Evolutionary conservation across 2,888 invertebrate species (phyloP).

Genomic region (Tiliacea citrago): DNA sequence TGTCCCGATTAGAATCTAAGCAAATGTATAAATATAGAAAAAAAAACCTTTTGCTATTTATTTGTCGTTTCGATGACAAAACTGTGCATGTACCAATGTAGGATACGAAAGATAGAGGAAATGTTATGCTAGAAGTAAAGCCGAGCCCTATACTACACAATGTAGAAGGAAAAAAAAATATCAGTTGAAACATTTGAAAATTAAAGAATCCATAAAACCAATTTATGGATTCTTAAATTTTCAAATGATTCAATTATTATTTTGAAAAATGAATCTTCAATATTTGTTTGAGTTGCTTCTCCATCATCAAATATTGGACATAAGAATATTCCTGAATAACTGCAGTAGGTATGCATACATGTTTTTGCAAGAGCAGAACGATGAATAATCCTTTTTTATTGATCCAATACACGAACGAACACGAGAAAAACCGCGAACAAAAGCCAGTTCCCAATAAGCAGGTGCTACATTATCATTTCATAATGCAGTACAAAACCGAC

Average conservation of each 20-base stretch:
- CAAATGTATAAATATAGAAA: conserved; percentile 65
- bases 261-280: neutral
- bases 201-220: too few relatives aligned
- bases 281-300: neutral
- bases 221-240: neutral
- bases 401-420: conserved; percentile 34
- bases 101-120: neutral
- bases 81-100: conserved; percentile 28
- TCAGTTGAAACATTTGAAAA: too few relatives aligned
- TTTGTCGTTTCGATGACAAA: conserved; percentile 7
- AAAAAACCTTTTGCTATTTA: conserved; percentile 49
- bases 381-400: conserved; percentile 34
- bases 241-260: neutral
- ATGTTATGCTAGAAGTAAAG: neutral
- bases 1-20: conserved; percentile 78
- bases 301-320: neutral
- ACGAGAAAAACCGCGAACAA: conserved; percentile 55
- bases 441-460: conserved; percentile 70
- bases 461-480: conserved; percentile 71
- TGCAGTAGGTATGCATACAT: conserved; percentile 3
- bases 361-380: conserved; percentile 10
- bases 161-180: too few relatives aligned
- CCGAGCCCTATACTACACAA: too few relatives aligned
- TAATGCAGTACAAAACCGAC: conserved; percentile 58
- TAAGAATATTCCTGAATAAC: conserved; percentile 2